Percentiles rank a stretch among this genome's conserved stretches.
Evolutionary conservation across 2,888 invertebrate genomes (phyloP).

Genomic region (Drosophila fulvimacula): DNA sequence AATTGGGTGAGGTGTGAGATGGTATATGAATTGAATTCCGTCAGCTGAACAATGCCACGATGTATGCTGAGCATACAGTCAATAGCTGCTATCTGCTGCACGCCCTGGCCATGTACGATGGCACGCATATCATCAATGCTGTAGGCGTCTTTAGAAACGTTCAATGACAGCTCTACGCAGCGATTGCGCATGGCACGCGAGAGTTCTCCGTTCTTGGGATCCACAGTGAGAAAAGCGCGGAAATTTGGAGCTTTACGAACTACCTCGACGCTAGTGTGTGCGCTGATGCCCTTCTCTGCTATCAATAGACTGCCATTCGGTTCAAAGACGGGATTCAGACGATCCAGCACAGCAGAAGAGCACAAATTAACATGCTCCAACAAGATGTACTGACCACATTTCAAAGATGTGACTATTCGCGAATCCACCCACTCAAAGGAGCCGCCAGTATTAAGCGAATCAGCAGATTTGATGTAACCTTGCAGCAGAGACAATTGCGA

Average conservation of each 20-base stretch:
- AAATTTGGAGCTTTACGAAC: constrained; percentile 95
- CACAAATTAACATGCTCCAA: constrained; percentile 98
- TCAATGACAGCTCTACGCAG: constrained; percentile 92
- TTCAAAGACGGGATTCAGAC: constrained; percentile 97
- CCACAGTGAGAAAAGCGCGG: constrained; percentile 96
- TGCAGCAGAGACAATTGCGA: constrained; percentile 61
- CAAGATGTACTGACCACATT: constrained; percentile 93
- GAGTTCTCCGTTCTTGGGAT: constrained; percentile 97
- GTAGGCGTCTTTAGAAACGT: constrained; percentile 83
- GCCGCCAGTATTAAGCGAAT: constrained; percentile 92
- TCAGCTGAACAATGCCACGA: constrained; percentile 71
- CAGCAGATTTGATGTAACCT: constrained; percentile 84
- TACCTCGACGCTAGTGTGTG: constrained; percentile 88
- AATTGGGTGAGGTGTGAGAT: constrained; percentile 83
- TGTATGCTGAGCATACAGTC: constrained; percentile 86
- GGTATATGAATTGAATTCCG: constrained; percentile 82
- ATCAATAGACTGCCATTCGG: constrained; percentile 95
- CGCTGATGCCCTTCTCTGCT: constrained; percentile 94
- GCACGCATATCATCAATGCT: constrained; percentile 85
- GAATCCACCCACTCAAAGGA: constrained; percentile 98
- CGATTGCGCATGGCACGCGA: constrained; percentile 99
- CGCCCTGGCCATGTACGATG: constrained; percentile 86
- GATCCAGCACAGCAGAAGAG: constrained; percentile 97
- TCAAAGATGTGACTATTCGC: constrained; percentile 92
- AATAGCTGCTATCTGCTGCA: constrained; percentile 84